A percentile compares a stretch with the other conserved stretches of the same genome.
Evolutionary conservation across 2,113 vertebrate species (phyloP).

Genomic region (Panurus biarmicus): DNA sequence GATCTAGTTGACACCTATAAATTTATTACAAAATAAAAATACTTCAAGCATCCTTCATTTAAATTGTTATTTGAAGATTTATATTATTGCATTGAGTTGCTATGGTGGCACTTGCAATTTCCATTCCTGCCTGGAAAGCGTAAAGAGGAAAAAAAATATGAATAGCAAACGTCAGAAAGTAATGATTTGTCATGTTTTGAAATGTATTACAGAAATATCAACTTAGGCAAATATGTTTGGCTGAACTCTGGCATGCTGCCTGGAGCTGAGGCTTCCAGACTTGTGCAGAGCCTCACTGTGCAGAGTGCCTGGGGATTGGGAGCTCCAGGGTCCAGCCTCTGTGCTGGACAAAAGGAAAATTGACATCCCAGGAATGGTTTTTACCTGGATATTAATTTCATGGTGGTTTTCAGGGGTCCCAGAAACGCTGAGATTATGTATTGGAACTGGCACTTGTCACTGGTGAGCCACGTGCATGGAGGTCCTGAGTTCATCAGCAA

Average conservation of each 20-base stretch:
- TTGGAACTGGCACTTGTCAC: not conserved
- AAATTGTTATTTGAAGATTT: slow-evolving; percentile 41
- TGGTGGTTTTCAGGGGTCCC: not conserved
- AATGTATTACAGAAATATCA: not conserved
- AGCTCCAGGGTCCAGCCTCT: not conserved
- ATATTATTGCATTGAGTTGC: slow-evolving; percentile 19
- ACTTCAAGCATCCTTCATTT: slow-evolving; percentile 16
- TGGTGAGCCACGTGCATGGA: accelerated
- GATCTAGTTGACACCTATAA: slow-evolving; percentile 15
- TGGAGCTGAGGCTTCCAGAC: not conserved
- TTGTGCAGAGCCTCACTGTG: not conserved
- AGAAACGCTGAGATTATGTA: not conserved
- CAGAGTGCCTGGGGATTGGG: not conserved
- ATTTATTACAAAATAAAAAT: slow-evolving; percentile 24
- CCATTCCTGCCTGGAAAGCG: slow-evolving; percentile 24
- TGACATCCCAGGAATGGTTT: not conserved
- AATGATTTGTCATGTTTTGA: slow-evolving; percentile 32
- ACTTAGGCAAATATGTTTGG: not conserved
- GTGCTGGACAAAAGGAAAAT: not conserved
- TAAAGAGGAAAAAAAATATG: not conserved
- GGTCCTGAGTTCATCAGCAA: not conserved
- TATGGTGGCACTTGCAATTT: slow-evolving; percentile 32
- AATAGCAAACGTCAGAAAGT: not conserved
- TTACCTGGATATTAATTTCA: accelerated
- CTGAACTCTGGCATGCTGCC: not conserved